Conservation (phyloP, 2,113 vertebrate genomes). For the Brachypteracias leptosomus region DNA sequence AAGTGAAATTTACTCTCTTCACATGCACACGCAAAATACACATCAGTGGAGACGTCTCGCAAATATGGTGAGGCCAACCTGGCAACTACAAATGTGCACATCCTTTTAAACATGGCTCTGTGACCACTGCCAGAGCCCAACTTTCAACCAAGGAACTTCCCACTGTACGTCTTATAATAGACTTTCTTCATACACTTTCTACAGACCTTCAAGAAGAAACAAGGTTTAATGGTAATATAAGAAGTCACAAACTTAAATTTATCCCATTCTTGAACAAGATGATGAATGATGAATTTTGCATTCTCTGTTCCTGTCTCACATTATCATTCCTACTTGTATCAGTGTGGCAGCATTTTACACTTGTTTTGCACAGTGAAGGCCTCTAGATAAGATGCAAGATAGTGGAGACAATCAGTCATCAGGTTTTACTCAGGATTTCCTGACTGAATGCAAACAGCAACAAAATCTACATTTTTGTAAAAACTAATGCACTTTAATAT, state of each 20-base stretch:
- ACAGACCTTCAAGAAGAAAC: not conserved
- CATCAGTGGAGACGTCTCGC: not conserved
- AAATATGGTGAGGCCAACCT: not conserved
- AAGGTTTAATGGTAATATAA: not conserved
- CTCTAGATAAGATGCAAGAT: not conserved
- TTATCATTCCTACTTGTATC: not conserved
- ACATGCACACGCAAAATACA: not conserved
- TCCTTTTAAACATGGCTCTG: not conserved
- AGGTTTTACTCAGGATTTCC: constrained; percentile 25
- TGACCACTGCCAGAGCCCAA: not conserved
- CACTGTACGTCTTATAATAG: not conserved
- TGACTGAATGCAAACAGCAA: not conserved
- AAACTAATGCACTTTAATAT: not conserved
- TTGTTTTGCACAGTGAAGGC: not conserved
- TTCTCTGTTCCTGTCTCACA: not conserved
- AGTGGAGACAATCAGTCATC: not conserved
- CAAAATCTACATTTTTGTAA: not conserved
- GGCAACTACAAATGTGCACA: not conserved
- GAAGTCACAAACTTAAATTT: not conserved
- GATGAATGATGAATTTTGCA: not conserved
- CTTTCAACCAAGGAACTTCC: not conserved
- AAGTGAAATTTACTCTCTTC: not conserved
- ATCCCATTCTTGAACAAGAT: not conserved
- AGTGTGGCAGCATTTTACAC: not conserved
- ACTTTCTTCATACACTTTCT: not conserved